Base-by-base conservation (phyloP, 1,140 invertebrate genomes). In the Meteorus sp. region DNA sequence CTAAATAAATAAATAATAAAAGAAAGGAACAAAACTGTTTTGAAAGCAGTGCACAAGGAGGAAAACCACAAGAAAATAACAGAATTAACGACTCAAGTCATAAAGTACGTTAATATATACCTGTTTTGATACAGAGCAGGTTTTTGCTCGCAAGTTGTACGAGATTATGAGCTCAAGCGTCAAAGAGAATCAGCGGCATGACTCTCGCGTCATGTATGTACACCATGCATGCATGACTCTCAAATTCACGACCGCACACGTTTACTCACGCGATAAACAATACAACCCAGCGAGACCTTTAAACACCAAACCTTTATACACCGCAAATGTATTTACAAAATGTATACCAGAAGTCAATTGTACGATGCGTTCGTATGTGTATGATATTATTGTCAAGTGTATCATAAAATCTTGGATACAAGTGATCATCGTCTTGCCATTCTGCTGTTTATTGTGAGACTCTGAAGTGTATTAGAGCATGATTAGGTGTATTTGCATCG, bases 101-200 rank as follows among this genome's bases (percentile, higher is more conserved):
- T 35, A 13, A 35, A 35, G 33, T n/a, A 11, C 2, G 11, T 31
- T 19, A n/a, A n/a, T n/a, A n/a, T 31, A 52, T 39, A 22, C 33
- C 23, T 52, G 35, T 37, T 51, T 33, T 51, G 19, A 39, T 20
- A 20, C 19, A 52, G 29, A 52, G 13, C 31, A 52, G 20, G 48
- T 52, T 35, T 47, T 52, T 52, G 13, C 27, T n/a, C 47, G n/a
- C 31, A 13, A 8, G 19, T 31, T 19, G 5, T 6, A 15, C 20
- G 48, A 17, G 19, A 35, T 51, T 19, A 51, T 35, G 48, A 51
- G 29, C 48, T 51, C 48, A 51, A 51, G 17, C 11, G 3, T 17
- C 48, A 35, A 35, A 33, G 29, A 35, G n/a, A n/a, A n/a, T n/a
- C n/a, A n/a, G n/a, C n/a, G n/a, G 48, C 48, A 51, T 51, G 48